Evolutionary conservation across 1,140 invertebrate genomes (phyloP).

Genomic region (Adoxophyes honmai): DNA sequence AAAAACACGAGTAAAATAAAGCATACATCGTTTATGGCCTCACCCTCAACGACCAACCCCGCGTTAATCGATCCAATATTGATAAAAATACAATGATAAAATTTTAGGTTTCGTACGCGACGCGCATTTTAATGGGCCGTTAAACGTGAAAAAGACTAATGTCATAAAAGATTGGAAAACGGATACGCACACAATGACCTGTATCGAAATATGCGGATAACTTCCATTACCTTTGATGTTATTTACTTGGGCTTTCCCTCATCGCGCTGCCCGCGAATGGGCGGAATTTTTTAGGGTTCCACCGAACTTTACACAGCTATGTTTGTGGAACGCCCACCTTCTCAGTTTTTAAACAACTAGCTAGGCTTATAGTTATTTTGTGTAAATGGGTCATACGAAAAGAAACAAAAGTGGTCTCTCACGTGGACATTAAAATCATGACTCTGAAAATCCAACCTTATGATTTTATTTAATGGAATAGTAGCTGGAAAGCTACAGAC

Average conservation of each 20-base stretch:
- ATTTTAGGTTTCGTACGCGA: background rate
- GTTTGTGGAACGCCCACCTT: background rate
- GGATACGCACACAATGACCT: background rate
- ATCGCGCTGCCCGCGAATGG: background rate
- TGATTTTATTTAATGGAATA: too few relatives aligned
- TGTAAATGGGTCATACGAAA: too few relatives aligned
- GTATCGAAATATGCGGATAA: slow-evolving; percentile 4
- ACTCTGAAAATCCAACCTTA: too few relatives aligned
- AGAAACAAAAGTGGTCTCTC: too few relatives aligned
- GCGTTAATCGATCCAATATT: slow-evolving; percentile 7
- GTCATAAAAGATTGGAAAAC: background rate
- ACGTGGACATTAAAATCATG: too few relatives aligned
- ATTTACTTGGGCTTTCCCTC: background rate
- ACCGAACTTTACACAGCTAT: background rate
- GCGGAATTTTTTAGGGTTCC: background rate
- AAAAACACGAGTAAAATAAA: background rate
- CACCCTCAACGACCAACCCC: background rate
- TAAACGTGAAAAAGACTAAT: background rate
- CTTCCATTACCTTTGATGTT: background rate
- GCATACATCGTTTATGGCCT: background rate
- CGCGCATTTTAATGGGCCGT: slow-evolving; percentile 2
- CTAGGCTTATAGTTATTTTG: too few relatives aligned
- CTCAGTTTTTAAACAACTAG: too few relatives aligned
- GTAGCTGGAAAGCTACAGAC: too few relatives aligned
- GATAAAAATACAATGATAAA: slow-evolving; percentile 9